Evolutionary conservation across 2,888 invertebrate genomes (phyloP).

Genomic region (Sinohyriopsis cumingii): DNA sequence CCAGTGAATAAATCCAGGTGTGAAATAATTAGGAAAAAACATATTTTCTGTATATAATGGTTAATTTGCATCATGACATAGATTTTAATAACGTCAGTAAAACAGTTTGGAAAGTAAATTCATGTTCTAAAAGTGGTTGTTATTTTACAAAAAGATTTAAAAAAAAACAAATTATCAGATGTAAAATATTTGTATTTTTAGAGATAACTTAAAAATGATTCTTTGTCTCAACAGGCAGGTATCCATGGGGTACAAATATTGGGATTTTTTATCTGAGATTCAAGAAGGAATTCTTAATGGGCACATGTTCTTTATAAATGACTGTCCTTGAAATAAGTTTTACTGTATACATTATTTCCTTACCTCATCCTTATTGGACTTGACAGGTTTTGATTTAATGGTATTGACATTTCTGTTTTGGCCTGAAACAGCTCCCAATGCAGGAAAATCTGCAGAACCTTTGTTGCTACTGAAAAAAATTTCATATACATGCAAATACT

Average conservation of each 20-base stretch:
- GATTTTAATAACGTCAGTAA: too few relatives aligned
- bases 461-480: conserved; percentile 18
- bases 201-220: background rate
- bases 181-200: background rate
- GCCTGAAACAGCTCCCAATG: conserved; percentile 38
- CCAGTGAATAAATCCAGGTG: too few relatives aligned
- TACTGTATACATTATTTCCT: background rate
- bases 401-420: conserved; percentile 15
- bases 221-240: background rate
- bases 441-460: conserved; percentile 51
- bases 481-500: background rate
- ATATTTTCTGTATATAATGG: too few relatives aligned
- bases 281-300: too few relatives aligned
- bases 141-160: too few relatives aligned
- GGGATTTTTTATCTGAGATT: background rate
- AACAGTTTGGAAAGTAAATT: too few relatives aligned
- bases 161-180: background rate
- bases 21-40: too few relatives aligned
- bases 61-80: too few relatives aligned
- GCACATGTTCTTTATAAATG: too few relatives aligned
- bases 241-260: background rate
- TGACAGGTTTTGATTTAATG: conserved; percentile 51
- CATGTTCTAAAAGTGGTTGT: too few relatives aligned
- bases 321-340: too few relatives aligned
- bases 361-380: conserved; percentile 77